Evolutionary conservation across 1,140 invertebrate genomes (phyloP).

Genomic region (Lordiphosa collinella): DNA sequence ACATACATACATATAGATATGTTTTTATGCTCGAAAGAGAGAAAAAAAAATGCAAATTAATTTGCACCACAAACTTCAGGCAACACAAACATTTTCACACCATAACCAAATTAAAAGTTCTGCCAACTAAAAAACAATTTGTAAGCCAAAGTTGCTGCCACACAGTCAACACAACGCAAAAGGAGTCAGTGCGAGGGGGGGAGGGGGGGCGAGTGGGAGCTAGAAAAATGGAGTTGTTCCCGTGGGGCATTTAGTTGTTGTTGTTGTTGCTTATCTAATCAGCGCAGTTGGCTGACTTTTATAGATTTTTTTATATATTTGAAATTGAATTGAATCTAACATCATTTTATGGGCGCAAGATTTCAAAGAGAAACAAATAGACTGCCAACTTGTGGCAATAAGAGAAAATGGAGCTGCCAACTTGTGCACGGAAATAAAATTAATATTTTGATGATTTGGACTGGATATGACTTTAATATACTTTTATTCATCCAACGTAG

Average conservation of each 20-base stretch:
- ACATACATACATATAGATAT: slow-evolving; percentile 4
- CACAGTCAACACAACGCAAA: slow-evolving; percentile 33
- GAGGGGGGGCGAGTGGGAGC: not conserved
- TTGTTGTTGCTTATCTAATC: slow-evolving; percentile 64
- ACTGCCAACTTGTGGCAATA: too few species aligned
- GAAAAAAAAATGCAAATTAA: slow-evolving; percentile 63
- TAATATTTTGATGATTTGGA: too few species aligned
- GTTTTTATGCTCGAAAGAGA: slow-evolving; percentile 15
- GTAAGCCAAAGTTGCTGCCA: slow-evolving; percentile 62
- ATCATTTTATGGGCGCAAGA: slow-evolving; percentile 14
- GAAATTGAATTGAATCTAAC: slow-evolving; percentile 56
- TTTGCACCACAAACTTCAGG: slow-evolving; percentile 58
- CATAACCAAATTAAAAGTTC: slow-evolving; percentile 74
- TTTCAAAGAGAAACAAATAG: too few species aligned
- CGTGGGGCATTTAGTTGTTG: slow-evolving; percentile 24
- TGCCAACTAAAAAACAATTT: slow-evolving; percentile 73
- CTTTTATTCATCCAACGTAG: too few species aligned
- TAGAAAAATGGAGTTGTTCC: not conserved
- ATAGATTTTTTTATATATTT: not conserved
- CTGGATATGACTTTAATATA: too few species aligned
- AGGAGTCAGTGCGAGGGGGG: not conserved
- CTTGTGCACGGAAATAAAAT: too few species aligned
- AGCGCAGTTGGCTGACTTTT: slow-evolving; percentile 44
- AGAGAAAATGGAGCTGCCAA: too few species aligned
- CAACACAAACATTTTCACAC: slow-evolving; percentile 67